A percentile compares a stretch with the other conserved stretches of the same genome.
Conservation (phyloP, 2,888 invertebrate genomes). For the Agapetus fuscipes region DNA sequence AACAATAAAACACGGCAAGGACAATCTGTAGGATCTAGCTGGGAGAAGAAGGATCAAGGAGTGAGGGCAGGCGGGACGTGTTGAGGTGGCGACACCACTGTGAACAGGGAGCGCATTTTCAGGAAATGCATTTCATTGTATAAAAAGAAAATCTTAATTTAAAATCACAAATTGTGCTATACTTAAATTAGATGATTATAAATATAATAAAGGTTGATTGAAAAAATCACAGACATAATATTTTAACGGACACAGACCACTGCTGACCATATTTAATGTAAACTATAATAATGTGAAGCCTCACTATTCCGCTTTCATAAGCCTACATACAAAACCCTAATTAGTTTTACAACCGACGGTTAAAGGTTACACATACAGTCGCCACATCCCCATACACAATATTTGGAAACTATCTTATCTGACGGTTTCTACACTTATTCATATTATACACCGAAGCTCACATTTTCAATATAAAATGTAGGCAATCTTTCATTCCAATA, state of each 20-base stretch:
- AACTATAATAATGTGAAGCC: conserved; percentile 34
- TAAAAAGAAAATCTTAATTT: conserved; percentile 31
- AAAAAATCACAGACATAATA: conserved; percentile 51
- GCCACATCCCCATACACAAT: background rate
- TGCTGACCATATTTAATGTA: conserved; percentile 37
- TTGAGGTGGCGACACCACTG: background rate
- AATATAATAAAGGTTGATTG: conserved; percentile 46
- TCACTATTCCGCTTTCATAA: conserved; percentile 21
- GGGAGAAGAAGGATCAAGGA: background rate
- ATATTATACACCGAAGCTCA: conserved; percentile 7
- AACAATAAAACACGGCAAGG: too few relatives aligned
- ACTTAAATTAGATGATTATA: conserved; percentile 46
- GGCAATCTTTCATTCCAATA: conserved; percentile 12
- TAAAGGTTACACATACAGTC: conserved; percentile 18
- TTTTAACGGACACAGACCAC: conserved; percentile 48
- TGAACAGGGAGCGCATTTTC: background rate
- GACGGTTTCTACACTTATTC: conserved; percentile 11
- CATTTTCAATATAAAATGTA: conserved; percentile 1
- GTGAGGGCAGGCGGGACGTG: background rate
- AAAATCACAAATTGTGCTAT: conserved; percentile 49
- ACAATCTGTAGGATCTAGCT: too few relatives aligned
- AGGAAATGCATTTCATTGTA: conserved; percentile 2
- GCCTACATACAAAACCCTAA: conserved; percentile 22
- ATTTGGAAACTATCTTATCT: conserved; percentile 10
- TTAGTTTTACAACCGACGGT: conserved; percentile 45